Conservation (phyloP, 1,140 invertebrate species). For the Ceratina japonica region DNA sequence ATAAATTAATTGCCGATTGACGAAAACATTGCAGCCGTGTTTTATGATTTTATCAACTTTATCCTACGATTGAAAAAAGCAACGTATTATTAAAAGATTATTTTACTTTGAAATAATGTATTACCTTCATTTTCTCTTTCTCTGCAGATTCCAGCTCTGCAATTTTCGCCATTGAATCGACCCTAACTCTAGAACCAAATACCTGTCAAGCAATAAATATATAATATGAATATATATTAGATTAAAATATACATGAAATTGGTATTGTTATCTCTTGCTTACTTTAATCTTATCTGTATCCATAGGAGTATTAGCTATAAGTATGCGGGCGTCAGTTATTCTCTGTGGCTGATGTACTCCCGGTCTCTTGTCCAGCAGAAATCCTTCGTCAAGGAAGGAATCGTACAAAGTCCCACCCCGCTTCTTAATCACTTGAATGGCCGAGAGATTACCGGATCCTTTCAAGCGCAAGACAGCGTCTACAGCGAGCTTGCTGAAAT, state of each 20-base stretch:
- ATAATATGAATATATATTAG: slow-evolving; percentile 11
- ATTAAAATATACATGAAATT: slow-evolving; percentile 39
- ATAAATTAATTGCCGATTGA: slow-evolving; percentile 99
- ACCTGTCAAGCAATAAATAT: slow-evolving; percentile 76
- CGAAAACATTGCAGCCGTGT: slow-evolving; percentile 99
- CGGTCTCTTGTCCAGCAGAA: slow-evolving; percentile 97
- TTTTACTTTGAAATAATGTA: neutral
- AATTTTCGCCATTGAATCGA: slow-evolving; percentile 98
- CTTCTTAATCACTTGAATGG: slow-evolving; percentile 99
- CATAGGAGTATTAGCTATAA: slow-evolving; percentile 99
- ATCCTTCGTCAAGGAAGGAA: slow-evolving; percentile 99
- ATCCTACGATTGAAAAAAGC: slow-evolving; percentile 78
- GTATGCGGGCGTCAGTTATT: slow-evolving; percentile 89
- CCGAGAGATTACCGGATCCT: slow-evolving; percentile 95
- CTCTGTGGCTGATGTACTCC: slow-evolving; percentile 93
- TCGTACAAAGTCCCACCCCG: slow-evolving; percentile 94
- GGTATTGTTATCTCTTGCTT: slow-evolving; percentile 43
- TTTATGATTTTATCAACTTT: slow-evolving; percentile 98
- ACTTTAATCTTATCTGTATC: slow-evolving; percentile 99
- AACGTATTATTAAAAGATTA: neutral
- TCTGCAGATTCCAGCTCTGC: slow-evolving; percentile 98
- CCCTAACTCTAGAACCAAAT: slow-evolving; percentile 98
- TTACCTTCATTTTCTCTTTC: slow-evolving; percentile 98
- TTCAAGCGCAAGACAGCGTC: slow-evolving; percentile 97
- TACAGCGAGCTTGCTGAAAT: slow-evolving; percentile 97